Base-by-base conservation (phyloP, 2,888 invertebrate species). In the Petrophora chlorosata region DNA sequence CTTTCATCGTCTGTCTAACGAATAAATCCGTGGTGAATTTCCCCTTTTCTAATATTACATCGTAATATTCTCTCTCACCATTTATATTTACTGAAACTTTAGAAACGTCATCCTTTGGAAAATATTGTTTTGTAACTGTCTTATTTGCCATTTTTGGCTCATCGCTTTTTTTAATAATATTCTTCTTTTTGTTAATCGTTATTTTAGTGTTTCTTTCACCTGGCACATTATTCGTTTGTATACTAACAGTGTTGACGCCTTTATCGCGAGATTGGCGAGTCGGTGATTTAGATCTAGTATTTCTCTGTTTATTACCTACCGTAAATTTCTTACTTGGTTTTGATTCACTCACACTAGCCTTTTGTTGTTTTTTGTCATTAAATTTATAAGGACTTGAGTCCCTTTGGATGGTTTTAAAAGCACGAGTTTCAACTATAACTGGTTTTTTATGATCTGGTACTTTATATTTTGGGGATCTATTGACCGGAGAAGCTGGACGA, bases 11-110 rank as follows among this genome's bases (percentile, higher is more conserved):
- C 56, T 77, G 83, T 38, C 65, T 65, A 4, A 77, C 64, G 8
- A 64, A 67, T 7, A 83, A 43, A 56, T 79, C 79, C 12, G 80
- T 78, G 23, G 65, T 67, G 10, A 57, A 33, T 25, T 67, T 56
- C 26, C 66, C 68, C 46, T 77, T 75, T 46, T 72, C 67, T 42
- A 83, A 73, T 30, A 67, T 46, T 3, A 85, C 70, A 54, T 82
- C 73, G 49, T 82, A 87, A 44, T 56, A 60, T 50, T 85, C 84
- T 13, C 71, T 74, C 9, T 79, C 77, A 35, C 71, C 75, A 7
- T 85, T 76, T 43, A 86, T 82, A 53, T 82, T 79, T 17, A 85
- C 62, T 9, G 78, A 70, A 5, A 84, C 66, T 56, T 71, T 78
- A 5, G 87, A 84, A 23, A 65, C 61, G 22, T 64, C 55, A 19